Base-by-base conservation (phyloP, 2,888 invertebrate genomes). In the Pecten maximus region DNA sequence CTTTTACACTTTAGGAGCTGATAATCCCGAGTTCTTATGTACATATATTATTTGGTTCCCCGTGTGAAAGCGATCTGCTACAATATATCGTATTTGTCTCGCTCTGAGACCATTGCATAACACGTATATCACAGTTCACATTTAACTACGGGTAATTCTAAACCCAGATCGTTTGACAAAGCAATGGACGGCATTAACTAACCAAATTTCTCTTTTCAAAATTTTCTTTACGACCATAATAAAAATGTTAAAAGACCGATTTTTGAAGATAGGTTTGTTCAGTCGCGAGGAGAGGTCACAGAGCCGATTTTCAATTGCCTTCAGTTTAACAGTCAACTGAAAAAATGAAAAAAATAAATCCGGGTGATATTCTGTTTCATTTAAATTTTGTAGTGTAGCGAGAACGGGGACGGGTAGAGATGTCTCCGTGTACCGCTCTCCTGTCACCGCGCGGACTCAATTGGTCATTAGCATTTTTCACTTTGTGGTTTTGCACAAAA, bases 401-500 rank as follows among this genome's bases (percentile, higher is more conserved):
- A 8, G 74, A 74, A 35, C 74, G 74, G 74, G 6, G 74, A 74
- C 74, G 74, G 74, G 74, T 74, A 74, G 74, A 74, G 74, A 74
- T 74, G 28, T 74, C 74, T 35, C 74, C 74, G 74, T 74, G 3
- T 28, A 28, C 35, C 28, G 35, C 74, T 35, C 28, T 74, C 74
- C 74, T 35, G 74, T 74, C 74, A 74, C 74, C 74, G 74, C 35
- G 74, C 74, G 74, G 35, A 74, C 74, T 74, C 35, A 74, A 74
- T 35, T 74, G 74, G 74, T 74, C 74, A 74, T 74, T 74, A 74
- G 74, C 74, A 74, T 74, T 74, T 74, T 74, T 74, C 74, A 74
- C 74, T 74, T 74, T 74, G 74, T 74, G 74, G 74, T 74, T 74
- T 74, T 74, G 74, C 74, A 74, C 74, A 74, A 74, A 74, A 74